Evolutionary conservation across 2,888 invertebrate genomes (phyloP), one percentile per base, ranked within the genome.

Genomic region (Polydrusus cervinus): DNA sequence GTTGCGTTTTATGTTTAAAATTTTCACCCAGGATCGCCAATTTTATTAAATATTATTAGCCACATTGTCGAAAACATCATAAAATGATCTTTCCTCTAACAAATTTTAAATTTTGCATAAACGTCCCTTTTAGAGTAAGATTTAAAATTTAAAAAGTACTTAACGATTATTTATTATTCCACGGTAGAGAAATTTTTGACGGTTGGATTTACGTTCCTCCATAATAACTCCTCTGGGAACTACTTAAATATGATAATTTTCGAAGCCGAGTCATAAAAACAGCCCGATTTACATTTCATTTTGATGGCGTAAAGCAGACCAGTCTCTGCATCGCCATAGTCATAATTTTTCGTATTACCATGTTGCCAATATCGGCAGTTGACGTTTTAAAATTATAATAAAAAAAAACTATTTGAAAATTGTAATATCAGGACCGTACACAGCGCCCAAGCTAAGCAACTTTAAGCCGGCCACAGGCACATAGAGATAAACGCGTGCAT

Each of bases 271-370:
- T 55, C 55, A 34, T 55, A 70, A 74, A 74, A 74, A 66, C 74
- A 65, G 74, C 69, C 65, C 74, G 65, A 74, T 74, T 74, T 74
- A 74, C 74, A 74, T 74, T 74, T 74, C 74, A 74, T 74, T 74
- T 74, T 70, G 65, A 70, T 57, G 69, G 74, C 69, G 69, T 74
- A 74, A 65, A 70, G 65, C 69, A 57, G 74, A 25, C 25, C 5
- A 25, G 25, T 25, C 25, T 5, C 25, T 25, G 25, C 25, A 5
- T 25, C 25, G 25, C 5, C 3, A 25, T 5, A 5, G 25, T 25
- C 25, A 25, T 25, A 1, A 25, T 25, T 25, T 25, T 25, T 1
- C 25, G 25, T 25, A 5, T 5, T 25, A 5, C 25, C 25, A 25
- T 5, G 25, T 25, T 25, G 25, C 5, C n/a, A n/a, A n/a, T n/a